Evolutionary conservation across 2,797 vertebrate species (phyloP).

Genomic region (Gymnoscopelus microlampas): DNA sequence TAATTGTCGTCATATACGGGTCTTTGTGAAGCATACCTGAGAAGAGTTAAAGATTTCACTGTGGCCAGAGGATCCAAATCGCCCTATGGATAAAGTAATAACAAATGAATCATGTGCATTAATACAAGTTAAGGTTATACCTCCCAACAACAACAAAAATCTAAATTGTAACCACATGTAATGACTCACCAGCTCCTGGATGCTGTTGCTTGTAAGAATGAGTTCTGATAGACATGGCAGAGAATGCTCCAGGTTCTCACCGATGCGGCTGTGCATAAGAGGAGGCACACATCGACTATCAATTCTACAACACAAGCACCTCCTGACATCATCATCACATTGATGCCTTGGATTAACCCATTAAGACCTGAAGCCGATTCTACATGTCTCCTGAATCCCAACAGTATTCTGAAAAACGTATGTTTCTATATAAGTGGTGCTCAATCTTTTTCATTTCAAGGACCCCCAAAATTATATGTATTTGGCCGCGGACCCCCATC

Average conservation of each 20-base stretch:
- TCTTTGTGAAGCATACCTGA: slow-evolving; percentile 83
- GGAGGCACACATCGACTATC: too few species aligned
- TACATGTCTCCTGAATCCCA: too few species aligned
- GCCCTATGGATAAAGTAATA: slow-evolving; percentile 79
- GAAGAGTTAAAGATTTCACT: slow-evolving; percentile 89
- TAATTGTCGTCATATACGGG: not conserved
- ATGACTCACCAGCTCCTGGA: slow-evolving; percentile 92
- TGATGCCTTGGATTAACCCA: too few species aligned
- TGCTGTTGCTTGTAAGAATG: slow-evolving; percentile 95
- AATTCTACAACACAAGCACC: not conserved
- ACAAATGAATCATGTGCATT: not conserved
- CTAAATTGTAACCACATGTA: not conserved
- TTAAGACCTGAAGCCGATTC: too few species aligned
- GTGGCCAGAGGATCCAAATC: slow-evolving; percentile 92
- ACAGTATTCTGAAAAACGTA: too few species aligned
- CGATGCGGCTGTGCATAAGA: slow-evolving; percentile 85
- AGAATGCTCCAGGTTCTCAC: slow-evolving; percentile 91
- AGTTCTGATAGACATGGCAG: slow-evolving; percentile 89
- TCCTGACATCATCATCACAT: too few species aligned
- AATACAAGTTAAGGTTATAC: not conserved
- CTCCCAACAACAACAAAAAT: too few species aligned
- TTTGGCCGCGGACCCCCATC: too few species aligned
- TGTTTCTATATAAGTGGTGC: too few species aligned
- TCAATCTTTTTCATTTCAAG: too few species aligned
- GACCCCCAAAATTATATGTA: too few species aligned